These are phyloP conservation scores for Rhinophrynus dorsalis DNA, from an alignment of 2,797 vertebrate species.

Conservation along the genomic window DNA sequence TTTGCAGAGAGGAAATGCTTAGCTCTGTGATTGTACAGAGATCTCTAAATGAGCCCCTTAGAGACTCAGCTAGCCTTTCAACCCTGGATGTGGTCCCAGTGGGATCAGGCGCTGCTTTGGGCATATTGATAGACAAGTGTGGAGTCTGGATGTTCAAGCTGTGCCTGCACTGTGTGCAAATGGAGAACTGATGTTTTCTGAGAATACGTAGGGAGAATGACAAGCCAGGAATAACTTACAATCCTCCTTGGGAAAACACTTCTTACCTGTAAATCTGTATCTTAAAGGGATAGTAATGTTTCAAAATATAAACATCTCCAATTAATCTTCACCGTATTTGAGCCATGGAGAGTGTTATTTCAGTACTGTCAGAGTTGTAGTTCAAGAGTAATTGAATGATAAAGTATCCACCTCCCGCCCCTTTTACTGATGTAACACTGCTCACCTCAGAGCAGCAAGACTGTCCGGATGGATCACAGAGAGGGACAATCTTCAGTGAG, in stretches of 20 bases:
- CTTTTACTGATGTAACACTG: too few relatives aligned
- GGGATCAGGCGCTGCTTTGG: conserved; percentile 24
- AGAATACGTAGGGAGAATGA: conserved; percentile 6
- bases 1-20: conserved; percentile 13
- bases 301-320: too few relatives aligned
- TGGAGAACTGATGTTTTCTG: conserved; percentile 20
- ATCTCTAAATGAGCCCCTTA: conserved; percentile 33
- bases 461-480: too few relatives aligned
- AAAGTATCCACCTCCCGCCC: too few relatives aligned
- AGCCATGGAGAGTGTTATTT: too few relatives aligned
- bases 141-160: conserved; percentile 27
- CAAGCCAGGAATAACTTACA: background rate
- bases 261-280: too few relatives aligned
- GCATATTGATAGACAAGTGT: conserved; percentile 40
- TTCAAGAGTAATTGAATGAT: too few relatives aligned
- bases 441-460: too few relatives aligned
- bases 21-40: conserved; percentile 26
- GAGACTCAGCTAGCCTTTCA: conserved; percentile 27
- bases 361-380: too few relatives aligned
- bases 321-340: too few relatives aligned
- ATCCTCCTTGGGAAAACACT: background rate
- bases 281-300: too few relatives aligned
- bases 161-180: conserved; percentile 28
- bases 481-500: too few relatives aligned
- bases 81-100: conserved; percentile 33